A percentile compares a stretch with the other conserved stretches of the same genome.
phyloP scores from a whole-genome alignment of 1,140 invertebrate genomes.

The Hycleus cichorii region DNA sequence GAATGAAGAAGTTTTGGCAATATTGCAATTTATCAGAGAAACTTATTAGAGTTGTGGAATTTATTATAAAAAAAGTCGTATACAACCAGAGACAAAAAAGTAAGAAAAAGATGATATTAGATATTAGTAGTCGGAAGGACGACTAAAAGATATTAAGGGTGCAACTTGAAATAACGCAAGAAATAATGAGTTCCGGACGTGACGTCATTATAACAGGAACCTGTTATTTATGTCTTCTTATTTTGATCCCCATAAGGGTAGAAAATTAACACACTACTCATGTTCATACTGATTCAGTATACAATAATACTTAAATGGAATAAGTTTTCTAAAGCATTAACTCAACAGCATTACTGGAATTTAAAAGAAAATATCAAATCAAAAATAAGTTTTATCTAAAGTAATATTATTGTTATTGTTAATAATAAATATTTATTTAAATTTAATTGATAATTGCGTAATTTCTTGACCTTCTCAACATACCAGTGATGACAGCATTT shows the following conservation, averaged over 20 bases:
- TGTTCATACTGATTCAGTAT: slow-evolving; percentile 38
- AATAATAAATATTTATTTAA: too few species aligned
- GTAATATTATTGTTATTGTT: too few species aligned
- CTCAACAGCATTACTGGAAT: background rate
- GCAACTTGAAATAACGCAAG: slow-evolving; percentile 39
- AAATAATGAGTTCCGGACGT: slow-evolving; percentile 44
- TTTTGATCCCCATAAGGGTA: slow-evolving; percentile 38
- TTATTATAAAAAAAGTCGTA: background rate
- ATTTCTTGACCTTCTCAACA: too few species aligned
- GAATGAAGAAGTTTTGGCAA: too few species aligned
- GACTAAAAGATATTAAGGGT: slow-evolving; percentile 37
- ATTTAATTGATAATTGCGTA: too few species aligned
- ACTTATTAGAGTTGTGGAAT: background rate
- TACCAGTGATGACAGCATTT: too few species aligned
- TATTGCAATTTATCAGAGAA: too few species aligned
- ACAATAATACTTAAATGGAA: slow-evolving; percentile 26
- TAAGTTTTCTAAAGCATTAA: slow-evolving; percentile 26
- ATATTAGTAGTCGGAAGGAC: slow-evolving; percentile 36
- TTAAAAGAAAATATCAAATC: too few species aligned
- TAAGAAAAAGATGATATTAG: slow-evolving; percentile 1
- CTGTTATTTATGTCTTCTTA: slow-evolving; percentile 42
- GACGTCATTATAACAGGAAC: slow-evolving; percentile 42
- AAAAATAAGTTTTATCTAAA: too few species aligned
- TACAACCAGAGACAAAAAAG: background rate
- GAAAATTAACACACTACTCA: slow-evolving; percentile 41